phyloP scores from a whole-genome alignment of 2,888 invertebrate species.

The Argynnis bischoffii region DNA sequence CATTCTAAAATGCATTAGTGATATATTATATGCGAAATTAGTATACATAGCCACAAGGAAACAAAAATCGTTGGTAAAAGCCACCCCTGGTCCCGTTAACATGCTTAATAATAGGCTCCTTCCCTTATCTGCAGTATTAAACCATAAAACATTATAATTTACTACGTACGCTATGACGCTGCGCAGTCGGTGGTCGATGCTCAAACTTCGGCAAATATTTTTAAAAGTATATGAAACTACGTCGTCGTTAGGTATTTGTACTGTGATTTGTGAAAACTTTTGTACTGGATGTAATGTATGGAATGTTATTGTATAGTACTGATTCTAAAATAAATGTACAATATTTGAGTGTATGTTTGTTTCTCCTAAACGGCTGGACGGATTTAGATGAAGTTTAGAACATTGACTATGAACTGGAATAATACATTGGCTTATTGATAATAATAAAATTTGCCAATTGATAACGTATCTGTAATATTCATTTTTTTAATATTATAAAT shows the following conservation, averaged over 20 bases:
- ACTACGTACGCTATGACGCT: conserved; percentile 73
- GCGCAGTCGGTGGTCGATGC: conserved; percentile 52
- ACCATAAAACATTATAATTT: conserved; percentile 83
- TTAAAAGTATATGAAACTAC: conserved; percentile 28
- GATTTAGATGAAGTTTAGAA: too few species aligned
- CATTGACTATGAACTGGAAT: too few species aligned
- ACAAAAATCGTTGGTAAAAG: conserved; percentile 38
- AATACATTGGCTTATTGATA: too few species aligned
- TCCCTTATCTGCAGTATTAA: conserved; percentile 82
- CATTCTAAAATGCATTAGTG: background rate
- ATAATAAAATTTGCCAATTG: too few species aligned
- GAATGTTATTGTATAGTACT: too few species aligned
- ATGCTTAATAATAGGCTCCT: conserved; percentile 79
- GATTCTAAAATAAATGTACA: too few species aligned
- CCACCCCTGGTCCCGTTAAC: conserved; percentile 60
- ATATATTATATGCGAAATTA: background rate
- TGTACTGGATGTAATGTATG: too few species aligned
- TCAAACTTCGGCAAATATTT: conserved; percentile 52
- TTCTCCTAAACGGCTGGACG: too few species aligned
- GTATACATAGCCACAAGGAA: conserved; percentile 17
- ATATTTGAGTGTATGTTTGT: too few species aligned
- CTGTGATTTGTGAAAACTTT: conserved; percentile 15
- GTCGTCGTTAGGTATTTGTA: conserved; percentile 20
- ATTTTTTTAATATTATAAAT: too few species aligned
- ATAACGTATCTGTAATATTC: too few species aligned